Base-by-base conservation (phyloP, 2,797 vertebrate genomes). In the Tympanoctomys barrerae region DNA sequence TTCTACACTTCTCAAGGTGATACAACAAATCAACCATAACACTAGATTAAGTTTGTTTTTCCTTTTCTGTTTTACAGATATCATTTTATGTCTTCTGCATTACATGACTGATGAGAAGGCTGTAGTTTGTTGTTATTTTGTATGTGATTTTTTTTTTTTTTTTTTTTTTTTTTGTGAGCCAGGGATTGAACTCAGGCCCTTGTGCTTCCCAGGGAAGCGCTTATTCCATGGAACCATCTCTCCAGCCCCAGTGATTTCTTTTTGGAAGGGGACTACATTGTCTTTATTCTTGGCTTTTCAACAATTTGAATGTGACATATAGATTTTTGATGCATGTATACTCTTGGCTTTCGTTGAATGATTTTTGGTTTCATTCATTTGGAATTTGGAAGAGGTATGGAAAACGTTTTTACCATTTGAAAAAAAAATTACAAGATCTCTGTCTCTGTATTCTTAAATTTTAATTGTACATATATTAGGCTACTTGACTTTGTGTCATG, bases 291-390 rank as follows among this genome's bases (percentile, higher is more conserved):
- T 90, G 57, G 16, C 13, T 59, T 71, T 88, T 81, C 9, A 92
- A 28, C 3, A 92, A 6, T 82, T 91, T 78, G 31, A 75, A 46
- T 84, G n/a, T 73, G 46, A 46, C 52, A 1, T 68, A 42, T 91
- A 28, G 28, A 70, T 24, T 49, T 70, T 79, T 42, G 31, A 26
- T 42, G 18, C 59, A n/a, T 78, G 70, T 24, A 10, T 59, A 68
- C 59, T 83, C 49, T 81, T 82, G 14, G 31, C 7, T 82, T 71
- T 77, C 33, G 70, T n/a, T 87, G 5, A 68, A 54, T 66, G 39
- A 6, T 26, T 42, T 84, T 96, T 90, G 62, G 21, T 68, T 94
- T 24, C 80, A 7, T 84, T 13, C 26, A 88, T 88, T 95, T 75
- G 57, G 28, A 96, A 85, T 93, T 90, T 92, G n/a, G 49, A 36